phyloP scores from a whole-genome alignment of 1,140 invertebrate genomes.

The Zaprionus taronus region DNA sequence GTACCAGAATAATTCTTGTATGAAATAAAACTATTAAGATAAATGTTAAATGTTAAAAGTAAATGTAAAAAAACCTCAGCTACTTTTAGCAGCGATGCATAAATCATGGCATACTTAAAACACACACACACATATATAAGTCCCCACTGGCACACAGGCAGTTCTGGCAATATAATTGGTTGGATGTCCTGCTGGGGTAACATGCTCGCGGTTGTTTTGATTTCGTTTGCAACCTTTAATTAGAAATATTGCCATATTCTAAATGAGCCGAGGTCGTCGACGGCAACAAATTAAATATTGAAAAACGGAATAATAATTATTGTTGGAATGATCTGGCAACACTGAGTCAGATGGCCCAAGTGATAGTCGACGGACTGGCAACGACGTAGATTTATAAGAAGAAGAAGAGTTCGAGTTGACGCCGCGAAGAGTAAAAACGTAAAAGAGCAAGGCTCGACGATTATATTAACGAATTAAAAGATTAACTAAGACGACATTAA shows the following conservation, averaged over 20 bases:
- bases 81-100: slow-evolving; percentile 78
- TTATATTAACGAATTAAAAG: no score
- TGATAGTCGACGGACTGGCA: no score
- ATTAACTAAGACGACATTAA: no score
- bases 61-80: slow-evolving; percentile 76
- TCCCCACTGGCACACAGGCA: slow-evolving; percentile 4
- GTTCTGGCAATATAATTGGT: slow-evolving; percentile 25
- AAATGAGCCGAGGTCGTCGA: slow-evolving; percentile 58
- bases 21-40: no score
- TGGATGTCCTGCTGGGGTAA: slow-evolving; percentile 55
- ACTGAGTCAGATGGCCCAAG: no score
- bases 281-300: slow-evolving; percentile 76
- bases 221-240: slow-evolving; percentile 81
- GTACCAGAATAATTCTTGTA: no score
- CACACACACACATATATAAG: slow-evolving; percentile 31
- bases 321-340: no score
- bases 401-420: no score
- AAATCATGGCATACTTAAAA: slow-evolving; percentile 80
- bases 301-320: slow-evolving; percentile 75
- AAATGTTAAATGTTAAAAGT: no score
- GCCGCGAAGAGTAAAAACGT: no score
- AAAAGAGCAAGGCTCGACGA: no score
- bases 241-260: slow-evolving; percentile 79
- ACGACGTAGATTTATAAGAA: no score
- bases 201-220: slow-evolving; percentile 74